A percentile compares a stretch with the other conserved stretches of the same genome.
These are phyloP conservation scores for Cantharis nigra DNA, from an alignment of 2,888 invertebrate species.

Conservation along the genomic window DNA sequence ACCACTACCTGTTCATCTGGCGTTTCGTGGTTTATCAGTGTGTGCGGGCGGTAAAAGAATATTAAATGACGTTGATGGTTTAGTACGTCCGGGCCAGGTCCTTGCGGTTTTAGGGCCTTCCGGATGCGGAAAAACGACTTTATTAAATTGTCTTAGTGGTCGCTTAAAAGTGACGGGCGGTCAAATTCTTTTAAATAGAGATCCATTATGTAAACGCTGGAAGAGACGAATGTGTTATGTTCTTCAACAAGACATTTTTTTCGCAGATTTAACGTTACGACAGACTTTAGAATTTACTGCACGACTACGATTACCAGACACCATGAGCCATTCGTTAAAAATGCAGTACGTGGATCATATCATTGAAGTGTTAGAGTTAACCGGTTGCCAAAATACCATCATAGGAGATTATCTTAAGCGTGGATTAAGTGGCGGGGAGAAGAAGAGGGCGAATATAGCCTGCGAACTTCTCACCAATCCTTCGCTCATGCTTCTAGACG, in stretches of 20 bases:
- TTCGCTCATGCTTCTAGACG: constrained; percentile 77
- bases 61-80: constrained; percentile 72
- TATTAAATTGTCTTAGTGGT: constrained; percentile 76
- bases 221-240: constrained; percentile 80
- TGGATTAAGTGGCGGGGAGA: constrained; percentile 82
- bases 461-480: constrained; percentile 83
- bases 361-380: constrained; percentile 74
- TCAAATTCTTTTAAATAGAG: constrained; percentile 54
- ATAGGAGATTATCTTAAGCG: constrained; percentile 77
- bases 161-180: constrained; percentile 70
- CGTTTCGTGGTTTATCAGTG: constrained; percentile 67
- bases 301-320: constrained; percentile 69
- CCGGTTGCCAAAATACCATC: constrained; percentile 75
- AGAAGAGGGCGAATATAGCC: constrained; percentile 81
- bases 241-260: constrained; percentile 81
- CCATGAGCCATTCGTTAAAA: constrained; percentile 71
- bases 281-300: constrained; percentile 73
- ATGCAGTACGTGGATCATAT: constrained; percentile 78
- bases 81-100: constrained; percentile 76
- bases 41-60: constrained; percentile 60
- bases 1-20: constrained; percentile 67
- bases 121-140: constrained; percentile 78
- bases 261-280: constrained; percentile 75
- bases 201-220: constrained; percentile 56
- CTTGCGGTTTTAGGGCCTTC: constrained; percentile 84